Evolutionary conservation across 1,140 invertebrate species (phyloP).

Genomic region (Ceratosolen fusciceps): DNA sequence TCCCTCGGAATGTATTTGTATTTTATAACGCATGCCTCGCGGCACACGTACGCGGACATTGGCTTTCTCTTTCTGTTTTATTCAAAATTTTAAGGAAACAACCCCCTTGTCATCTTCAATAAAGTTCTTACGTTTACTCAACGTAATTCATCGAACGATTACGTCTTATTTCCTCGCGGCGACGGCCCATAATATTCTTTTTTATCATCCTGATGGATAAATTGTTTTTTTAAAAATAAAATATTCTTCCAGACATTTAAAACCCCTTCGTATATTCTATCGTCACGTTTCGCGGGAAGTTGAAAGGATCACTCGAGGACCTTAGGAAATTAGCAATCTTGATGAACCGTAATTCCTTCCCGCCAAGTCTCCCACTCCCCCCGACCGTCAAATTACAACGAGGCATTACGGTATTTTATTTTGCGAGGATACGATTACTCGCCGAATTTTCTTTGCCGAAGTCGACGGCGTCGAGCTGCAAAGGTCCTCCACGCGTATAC

Average conservation of each 20-base stretch:
- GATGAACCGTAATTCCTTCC: constrained; percentile 22
- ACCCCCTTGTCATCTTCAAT: no score
- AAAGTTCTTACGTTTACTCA: no score
- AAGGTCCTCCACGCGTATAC: constrained; percentile 7
- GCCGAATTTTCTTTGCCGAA: constrained; percentile 31
- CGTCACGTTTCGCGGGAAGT: not conserved
- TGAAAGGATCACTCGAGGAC: constrained; percentile 2
- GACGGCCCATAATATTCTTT: no score
- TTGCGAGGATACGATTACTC: constrained; percentile 37
- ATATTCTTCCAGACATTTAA: not conserved
- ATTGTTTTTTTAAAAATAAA: not conserved
- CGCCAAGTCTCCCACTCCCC: constrained; percentile 27
- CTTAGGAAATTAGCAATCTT: constrained; percentile 38
- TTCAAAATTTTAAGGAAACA: not conserved
- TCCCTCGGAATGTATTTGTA: constrained; percentile 29
- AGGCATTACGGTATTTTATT: constrained; percentile 26
- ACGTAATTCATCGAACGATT: no score
- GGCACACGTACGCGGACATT: not conserved
- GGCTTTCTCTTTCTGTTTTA: constrained; percentile 25
- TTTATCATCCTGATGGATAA: not conserved
- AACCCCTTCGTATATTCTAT: no score
- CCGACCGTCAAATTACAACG: constrained; percentile 42
- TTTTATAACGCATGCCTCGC: constrained; percentile 13
- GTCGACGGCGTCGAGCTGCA: constrained; percentile 12
- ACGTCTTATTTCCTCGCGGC: no score